Percentiles rank a stretch among this genome's conserved stretches.
Conservation (phyloP, 2,797 vertebrate species). For the Gymnodraco acuticeps region DNA sequence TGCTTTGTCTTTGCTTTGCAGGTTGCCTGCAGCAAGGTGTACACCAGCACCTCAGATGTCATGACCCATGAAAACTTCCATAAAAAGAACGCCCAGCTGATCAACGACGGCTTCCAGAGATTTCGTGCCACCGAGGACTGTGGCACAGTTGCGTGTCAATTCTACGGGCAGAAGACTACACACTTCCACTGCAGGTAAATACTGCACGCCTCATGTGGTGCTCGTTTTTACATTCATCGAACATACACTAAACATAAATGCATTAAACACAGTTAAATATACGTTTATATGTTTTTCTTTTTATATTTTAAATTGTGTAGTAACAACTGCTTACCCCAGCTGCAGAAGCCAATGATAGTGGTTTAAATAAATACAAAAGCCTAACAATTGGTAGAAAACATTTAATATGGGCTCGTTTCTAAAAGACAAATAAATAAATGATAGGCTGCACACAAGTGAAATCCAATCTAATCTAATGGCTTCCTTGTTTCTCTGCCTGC, state of each 20-base stretch:
- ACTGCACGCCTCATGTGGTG: background rate
- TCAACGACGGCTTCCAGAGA: slow-evolving; percentile 99
- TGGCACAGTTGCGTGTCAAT: slow-evolving; percentile 95
- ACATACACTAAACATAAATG: background rate
- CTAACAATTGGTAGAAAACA: background rate
- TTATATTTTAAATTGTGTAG: background rate
- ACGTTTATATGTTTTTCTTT: background rate
- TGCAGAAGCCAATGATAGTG: background rate
- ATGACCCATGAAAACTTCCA: slow-evolving; percentile 99
- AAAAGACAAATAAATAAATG: background rate
- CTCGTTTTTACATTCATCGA: background rate
- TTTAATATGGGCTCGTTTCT: background rate
- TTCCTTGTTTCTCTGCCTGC: background rate
- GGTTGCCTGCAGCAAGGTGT: slow-evolving; percentile 99
- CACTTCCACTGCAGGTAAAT: slow-evolving; percentile 99
- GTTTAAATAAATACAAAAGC: background rate
- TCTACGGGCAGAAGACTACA: slow-evolving; percentile 99
- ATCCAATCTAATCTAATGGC: background rate
- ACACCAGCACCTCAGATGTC: slow-evolving; percentile 98
- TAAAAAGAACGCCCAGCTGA: slow-evolving; percentile 99
- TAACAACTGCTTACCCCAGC: background rate
- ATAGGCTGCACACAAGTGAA: background rate
- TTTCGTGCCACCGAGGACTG: slow-evolving; percentile 99
- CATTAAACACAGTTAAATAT: background rate
- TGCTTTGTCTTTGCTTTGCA: slow-evolving; percentile 70